A percentile compares a stretch with the other conserved stretches of the same genome.
Conservation (phyloP, 2,888 invertebrate species). For the Ethmia dodecea region DNA sequence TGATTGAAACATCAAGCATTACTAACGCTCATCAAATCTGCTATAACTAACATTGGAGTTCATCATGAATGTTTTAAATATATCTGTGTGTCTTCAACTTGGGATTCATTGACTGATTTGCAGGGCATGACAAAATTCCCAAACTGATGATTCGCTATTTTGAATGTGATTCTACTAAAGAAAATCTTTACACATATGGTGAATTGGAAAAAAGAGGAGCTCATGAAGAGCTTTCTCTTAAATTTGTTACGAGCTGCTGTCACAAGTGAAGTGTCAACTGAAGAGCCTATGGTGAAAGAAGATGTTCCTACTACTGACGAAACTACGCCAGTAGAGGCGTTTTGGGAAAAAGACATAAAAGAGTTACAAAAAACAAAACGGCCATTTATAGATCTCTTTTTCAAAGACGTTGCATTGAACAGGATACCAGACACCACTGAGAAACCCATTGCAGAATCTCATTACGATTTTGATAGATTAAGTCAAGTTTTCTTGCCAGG, state of each 20-base stretch:
- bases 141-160: slow-evolving; percentile 57
- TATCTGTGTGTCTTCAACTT: slow-evolving; percentile 76
- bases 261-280: slow-evolving; percentile 41
- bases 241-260: slow-evolving; percentile 45
- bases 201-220: slow-evolving; percentile 64
- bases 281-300: slow-evolving; percentile 28
- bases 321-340: slow-evolving; percentile 61
- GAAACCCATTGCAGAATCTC: slow-evolving; percentile 61
- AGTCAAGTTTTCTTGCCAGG: slow-evolving; percentile 51
- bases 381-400: slow-evolving; percentile 57
- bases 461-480: slow-evolving; percentile 57
- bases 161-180: slow-evolving; percentile 54
- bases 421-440: slow-evolving; percentile 62
- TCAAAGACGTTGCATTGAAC: slow-evolving; percentile 47
- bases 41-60: slow-evolving; percentile 46
- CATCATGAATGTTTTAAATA: slow-evolving; percentile 49
- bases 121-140: slow-evolving; percentile 69
- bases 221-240: slow-evolving; percentile 67
- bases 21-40: slow-evolving; percentile 42
- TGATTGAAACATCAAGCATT: slow-evolving; percentile 35
- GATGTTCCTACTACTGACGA: slow-evolving; percentile 23
- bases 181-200: slow-evolving; percentile 63
- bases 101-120: slow-evolving; percentile 74
- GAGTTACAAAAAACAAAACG: slow-evolving; percentile 46
- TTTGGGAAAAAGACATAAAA: slow-evolving; percentile 66